Evolutionary conservation across 2,797 vertebrate genomes (phyloP), one percentile per base, ranked within the genome.

Genomic region (Artibeus lituratus): DNA sequence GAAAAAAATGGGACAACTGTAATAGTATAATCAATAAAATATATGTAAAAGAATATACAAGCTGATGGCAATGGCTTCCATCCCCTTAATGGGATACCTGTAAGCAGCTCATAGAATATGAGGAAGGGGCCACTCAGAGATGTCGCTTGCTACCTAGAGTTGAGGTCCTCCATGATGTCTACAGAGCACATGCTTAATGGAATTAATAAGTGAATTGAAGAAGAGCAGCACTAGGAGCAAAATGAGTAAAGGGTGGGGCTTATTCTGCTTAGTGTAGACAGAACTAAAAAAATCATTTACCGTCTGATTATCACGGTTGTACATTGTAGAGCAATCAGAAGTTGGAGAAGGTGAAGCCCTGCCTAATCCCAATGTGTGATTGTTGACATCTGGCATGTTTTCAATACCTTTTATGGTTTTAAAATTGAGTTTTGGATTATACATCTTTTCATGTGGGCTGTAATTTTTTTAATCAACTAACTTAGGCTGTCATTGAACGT

Each of bases 401-500:
- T 97, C 26, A 80, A 29, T 74, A 85, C 3, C 73, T 85, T 62
- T 55, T 24, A 53, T 65, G 70, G 94, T 42, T 77, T 91, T 94
- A 76, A 91, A 78, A 78, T n/a, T 83, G 87, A 55, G 47, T 94
- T 95, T 91, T 47, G 24, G n/a, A 81, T 92, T 89, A 12, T 84
- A 69, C 24, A n/a, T 24, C 67, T 78, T 92, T 74, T 65, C 65
- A 26, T 57, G 37, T 81, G 72, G 35, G 14, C 32, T 78, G 7
- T 55, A 69, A 49, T 84, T 72, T 84, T 72, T 87, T 96, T 78
- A n/a, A 90, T 82, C 91, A 88, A 81, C 39, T 87, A 82, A 62
- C 22, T 49, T 84, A 85, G 29, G n/a, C 49, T 92, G 5, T 92
- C 37, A 88, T 77, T 95, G 90, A 83, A 32, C 62, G 57, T 73